A percentile compares a stretch with the other conserved stretches of the same genome.
These are phyloP conservation scores for Penelope pileata DNA, from an alignment of 2,113 vertebrate genomes.

Conservation along the genomic window DNA sequence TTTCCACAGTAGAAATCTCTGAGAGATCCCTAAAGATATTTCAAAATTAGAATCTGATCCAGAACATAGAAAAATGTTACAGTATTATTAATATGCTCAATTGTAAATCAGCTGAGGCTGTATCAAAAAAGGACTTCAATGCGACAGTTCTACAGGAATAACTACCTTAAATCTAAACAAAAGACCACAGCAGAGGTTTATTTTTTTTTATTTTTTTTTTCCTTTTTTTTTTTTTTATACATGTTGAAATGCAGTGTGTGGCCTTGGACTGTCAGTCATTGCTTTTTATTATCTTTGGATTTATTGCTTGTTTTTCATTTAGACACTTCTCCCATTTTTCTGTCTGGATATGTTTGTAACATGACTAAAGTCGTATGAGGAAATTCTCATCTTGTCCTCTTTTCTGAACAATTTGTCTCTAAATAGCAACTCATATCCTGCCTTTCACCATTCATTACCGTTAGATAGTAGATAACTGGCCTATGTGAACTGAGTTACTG, in stretches of 20 bases:
- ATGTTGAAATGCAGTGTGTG: background rate
- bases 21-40: background rate
- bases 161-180: background rate
- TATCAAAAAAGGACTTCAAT: background rate
- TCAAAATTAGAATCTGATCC: background rate
- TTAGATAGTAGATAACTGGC: conserved; percentile 37
- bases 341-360: conserved; percentile 39
- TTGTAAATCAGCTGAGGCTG: background rate
- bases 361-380: conserved; percentile 14
- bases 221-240: background rate
- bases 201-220: background rate
- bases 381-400: conserved; percentile 56
- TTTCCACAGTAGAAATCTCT: background rate
- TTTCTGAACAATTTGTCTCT: conserved; percentile 36
- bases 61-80: background rate
- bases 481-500: conserved; percentile 51
- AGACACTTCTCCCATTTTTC: conserved; percentile 55
- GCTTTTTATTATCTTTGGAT: conserved; percentile 53
- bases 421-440: conserved; percentile 58
- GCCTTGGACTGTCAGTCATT: conserved; percentile 36
- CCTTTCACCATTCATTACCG: conserved; percentile 65
- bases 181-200: background rate
- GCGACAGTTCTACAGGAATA: background rate
- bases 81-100: background rate
- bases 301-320: conserved; percentile 63